Evolutionary conservation across 2,113 vertebrate genomes (phyloP), one percentile per base, ranked within the genome.

Genomic region (Oreamnos americanus): DNA sequence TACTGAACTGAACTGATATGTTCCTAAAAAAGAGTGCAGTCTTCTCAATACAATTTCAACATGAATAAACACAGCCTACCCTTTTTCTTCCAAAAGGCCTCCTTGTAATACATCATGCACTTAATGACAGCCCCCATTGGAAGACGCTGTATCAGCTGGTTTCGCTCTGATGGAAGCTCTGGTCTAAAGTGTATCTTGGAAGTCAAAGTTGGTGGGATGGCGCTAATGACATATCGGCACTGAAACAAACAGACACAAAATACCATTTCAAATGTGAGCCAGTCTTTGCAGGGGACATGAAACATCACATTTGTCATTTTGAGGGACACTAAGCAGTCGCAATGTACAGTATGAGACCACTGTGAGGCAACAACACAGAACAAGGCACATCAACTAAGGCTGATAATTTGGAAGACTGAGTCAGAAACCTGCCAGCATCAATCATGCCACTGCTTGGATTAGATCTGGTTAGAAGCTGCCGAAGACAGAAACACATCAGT

Each of bases 91-190:
- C 99, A 99, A 98, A 99, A 99, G 98, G 99, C 99, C 96, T 99
- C 99, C 60, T 96, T 99, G 99, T 99, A 99, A 99, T 99, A 99
- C 96, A 99, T 98, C 99, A 99, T 99, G 98, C 99, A 99, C 98
- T 99, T 99, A 98, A 99, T 99, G 98, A 99, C 98, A 30, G 99
- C 99, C 17, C 99, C 99, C 99, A 99, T 99, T 57, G 99, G 99
- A 91, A 99, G 98, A 28, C 99, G 99, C 53, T 99, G 98, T 98
- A 99, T 99, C 98, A 99, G 98, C 98, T 99, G 99, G 97, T 99
- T 99, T 98, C 99, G 99, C 74, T 99, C 98, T 2, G 99, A 71
- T 0, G 99, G 99, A 91, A 99, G 98, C 84, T 99, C 99, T 21
- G 99, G 99, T 96, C 96, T 99, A 97, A 99, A 99, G 97, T 99